Conservation (phyloP, 2,888 invertebrate genomes). For the Eupeodes latifasciatus region DNA sequence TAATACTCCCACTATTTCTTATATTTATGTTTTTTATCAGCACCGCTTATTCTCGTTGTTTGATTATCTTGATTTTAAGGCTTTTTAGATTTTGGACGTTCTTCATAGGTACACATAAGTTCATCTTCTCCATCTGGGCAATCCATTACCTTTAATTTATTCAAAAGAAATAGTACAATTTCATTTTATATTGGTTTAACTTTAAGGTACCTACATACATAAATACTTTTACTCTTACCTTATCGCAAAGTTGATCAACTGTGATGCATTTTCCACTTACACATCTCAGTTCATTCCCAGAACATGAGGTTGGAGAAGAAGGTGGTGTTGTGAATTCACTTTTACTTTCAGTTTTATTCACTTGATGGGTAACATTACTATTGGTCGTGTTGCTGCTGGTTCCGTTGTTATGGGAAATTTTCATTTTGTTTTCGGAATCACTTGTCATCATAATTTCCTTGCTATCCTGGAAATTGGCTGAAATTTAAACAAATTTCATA, state of each 20-base stretch:
- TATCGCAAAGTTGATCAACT: conserved; percentile 87
- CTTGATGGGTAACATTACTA: conserved; percentile 44
- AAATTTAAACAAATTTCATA: conserved; percentile 30
- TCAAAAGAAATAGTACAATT: conserved; percentile 12
- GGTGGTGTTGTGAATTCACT: background rate
- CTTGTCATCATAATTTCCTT: conserved; percentile 87
- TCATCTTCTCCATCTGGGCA: conserved; percentile 88
- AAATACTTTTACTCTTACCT: conserved; percentile 78
- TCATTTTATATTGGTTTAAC: background rate
- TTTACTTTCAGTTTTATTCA: conserved; percentile 9
- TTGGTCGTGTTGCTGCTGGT: conserved; percentile 35
- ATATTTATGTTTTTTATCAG: conserved; percentile 4
- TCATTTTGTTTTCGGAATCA: conserved; percentile 84
- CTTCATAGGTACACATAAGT: conserved; percentile 86
- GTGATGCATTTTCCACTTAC: conserved; percentile 88
- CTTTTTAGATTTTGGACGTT: conserved; percentile 28
- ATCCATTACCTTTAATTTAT: conserved; percentile 83
- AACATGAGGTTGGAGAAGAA: conserved; percentile 80
- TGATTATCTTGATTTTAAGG: background rate
- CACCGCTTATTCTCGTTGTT: background rate
- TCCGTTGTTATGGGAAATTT: conserved; percentile 79
- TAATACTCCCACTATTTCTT: background rate
- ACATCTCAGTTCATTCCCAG: conserved; percentile 86
- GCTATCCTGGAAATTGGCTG: conserved; percentile 86
- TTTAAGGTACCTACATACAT: background rate